Evolutionary conservation across 2,888 invertebrate species (phyloP).

Genomic region (Drosophila hamatofila): DNA sequence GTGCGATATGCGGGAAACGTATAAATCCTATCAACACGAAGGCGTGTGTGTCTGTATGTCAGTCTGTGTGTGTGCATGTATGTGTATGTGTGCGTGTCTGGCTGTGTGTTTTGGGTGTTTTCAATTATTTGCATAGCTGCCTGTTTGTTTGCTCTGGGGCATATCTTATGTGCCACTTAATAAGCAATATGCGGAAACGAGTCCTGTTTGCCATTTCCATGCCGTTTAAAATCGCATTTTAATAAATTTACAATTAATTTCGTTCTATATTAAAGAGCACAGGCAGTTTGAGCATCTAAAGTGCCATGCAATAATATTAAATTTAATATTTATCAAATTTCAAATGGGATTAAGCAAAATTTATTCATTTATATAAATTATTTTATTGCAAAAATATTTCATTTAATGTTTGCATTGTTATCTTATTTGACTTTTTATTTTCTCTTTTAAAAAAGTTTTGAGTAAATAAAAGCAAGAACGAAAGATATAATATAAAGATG

Average conservation of each 20-base stretch:
- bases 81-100: neutral
- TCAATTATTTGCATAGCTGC: slow-evolving; percentile 76
- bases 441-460: too few species aligned
- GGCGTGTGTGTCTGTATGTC: neutral
- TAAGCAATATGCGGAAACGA: slow-evolving; percentile 68
- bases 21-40: slow-evolving; percentile 67
- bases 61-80: neutral
- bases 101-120: slow-evolving; percentile 46
- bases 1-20: slow-evolving; percentile 45
- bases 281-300: slow-evolving; percentile 8
- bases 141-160: slow-evolving; percentile 31
- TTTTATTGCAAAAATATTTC: neutral
- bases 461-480: too few species aligned
- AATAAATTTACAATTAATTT: slow-evolving; percentile 74
- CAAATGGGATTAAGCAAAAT: neutral
- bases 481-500: too few species aligned
- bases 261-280: slow-evolving; percentile 8
- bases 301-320: neutral
- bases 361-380: neutral
- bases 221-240: slow-evolving; percentile 58
- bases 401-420: neutral
- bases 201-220: slow-evolving; percentile 40
- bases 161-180: slow-evolving; percentile 73
- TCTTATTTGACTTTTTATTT: neutral
- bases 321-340: neutral